These are phyloP conservation scores for Anabas testudineus DNA, from an alignment of 2,797 vertebrate species.

Conservation along the genomic window DNA sequence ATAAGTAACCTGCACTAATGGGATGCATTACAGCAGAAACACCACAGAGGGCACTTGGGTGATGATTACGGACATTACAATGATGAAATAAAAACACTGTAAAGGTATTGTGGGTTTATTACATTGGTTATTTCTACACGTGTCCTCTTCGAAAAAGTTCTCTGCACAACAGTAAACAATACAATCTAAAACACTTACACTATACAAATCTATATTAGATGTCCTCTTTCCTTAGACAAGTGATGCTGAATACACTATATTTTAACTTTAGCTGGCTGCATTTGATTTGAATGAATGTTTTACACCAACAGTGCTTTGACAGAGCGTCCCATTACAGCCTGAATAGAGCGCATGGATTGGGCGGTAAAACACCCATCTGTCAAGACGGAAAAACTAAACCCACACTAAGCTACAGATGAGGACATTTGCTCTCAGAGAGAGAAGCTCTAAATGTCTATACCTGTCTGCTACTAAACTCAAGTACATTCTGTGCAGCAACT, in stretches of 20 bases:
- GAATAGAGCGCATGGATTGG: conserved; percentile 12
- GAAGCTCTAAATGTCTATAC: neutral
- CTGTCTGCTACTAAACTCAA: neutral
- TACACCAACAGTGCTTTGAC: conserved; percentile 30
- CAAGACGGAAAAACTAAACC: conserved; percentile 25
- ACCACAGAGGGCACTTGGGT: conserved; percentile 19
- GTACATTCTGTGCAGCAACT: neutral
- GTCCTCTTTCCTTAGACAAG: neutral
- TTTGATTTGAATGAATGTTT: conserved; percentile 30
- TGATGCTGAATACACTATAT: conserved; percentile 5
- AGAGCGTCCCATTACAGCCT: conserved; percentile 17
- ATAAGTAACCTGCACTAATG: conserved; percentile 40
- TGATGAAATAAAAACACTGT: conserved; percentile 16
- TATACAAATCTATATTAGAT: conserved; percentile 20
- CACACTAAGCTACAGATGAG: conserved; percentile 1
- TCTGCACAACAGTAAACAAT: neutral
- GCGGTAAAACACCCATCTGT: conserved; percentile 28
- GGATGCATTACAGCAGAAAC: conserved; percentile 27
- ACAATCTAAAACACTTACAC: conserved; percentile 1
- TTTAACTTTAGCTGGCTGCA: conserved; percentile 17
- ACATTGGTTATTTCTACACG: neutral
- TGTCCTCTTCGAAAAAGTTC: neutral
- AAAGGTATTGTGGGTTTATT: neutral
- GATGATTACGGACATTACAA: conserved; percentile 15
- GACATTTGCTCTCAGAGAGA: conserved; percentile 5